These are phyloP conservation scores for Coptodon bakossiorum DNA, from an alignment of 2,113 vertebrate genomes.

Conservation along the genomic window DNA sequence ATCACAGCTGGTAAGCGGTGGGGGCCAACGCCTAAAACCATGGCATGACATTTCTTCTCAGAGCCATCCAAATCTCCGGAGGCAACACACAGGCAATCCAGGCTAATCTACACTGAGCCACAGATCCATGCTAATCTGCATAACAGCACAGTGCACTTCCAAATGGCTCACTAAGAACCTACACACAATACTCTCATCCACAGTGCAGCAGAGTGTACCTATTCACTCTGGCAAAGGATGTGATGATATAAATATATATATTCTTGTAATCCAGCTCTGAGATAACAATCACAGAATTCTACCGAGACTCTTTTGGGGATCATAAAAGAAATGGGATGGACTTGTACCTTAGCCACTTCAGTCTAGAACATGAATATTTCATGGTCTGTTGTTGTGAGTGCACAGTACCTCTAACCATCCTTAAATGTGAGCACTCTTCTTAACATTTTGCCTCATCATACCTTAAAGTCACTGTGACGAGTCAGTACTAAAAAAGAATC, in stretches of 20 bases:
- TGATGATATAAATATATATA: neutral
- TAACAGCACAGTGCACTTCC: constrained; percentile 10
- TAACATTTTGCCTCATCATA: neutral
- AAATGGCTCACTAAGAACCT: constrained; percentile 13
- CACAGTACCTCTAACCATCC: neutral
- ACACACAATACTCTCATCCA: neutral
- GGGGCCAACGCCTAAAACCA: constrained; percentile 29
- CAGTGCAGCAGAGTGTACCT: neutral
- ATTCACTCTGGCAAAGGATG: neutral
- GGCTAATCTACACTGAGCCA: constrained; percentile 52
- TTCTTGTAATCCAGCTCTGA: neutral
- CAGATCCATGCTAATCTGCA: constrained; percentile 46
- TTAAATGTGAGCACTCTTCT: neutral
- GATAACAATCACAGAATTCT: neutral
- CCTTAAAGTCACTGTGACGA: neutral
- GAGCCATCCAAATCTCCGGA: constrained; percentile 38
- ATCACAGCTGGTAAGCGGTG: constrained; percentile 40
- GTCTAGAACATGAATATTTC: constrained; percentile 47
- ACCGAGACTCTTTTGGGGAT: neutral
- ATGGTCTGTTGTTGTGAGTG: constrained; percentile 33
- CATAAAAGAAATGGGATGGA: constrained; percentile 10
- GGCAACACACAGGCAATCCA: constrained; percentile 34
- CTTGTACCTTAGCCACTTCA: constrained; percentile 8
- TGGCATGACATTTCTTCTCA: constrained; percentile 42
- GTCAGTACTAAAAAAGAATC: neutral